Percentiles rank a stretch among this genome's conserved stretches.
Conservation (phyloP, 2,797 vertebrate species). For the Gallirallus australis region DNA sequence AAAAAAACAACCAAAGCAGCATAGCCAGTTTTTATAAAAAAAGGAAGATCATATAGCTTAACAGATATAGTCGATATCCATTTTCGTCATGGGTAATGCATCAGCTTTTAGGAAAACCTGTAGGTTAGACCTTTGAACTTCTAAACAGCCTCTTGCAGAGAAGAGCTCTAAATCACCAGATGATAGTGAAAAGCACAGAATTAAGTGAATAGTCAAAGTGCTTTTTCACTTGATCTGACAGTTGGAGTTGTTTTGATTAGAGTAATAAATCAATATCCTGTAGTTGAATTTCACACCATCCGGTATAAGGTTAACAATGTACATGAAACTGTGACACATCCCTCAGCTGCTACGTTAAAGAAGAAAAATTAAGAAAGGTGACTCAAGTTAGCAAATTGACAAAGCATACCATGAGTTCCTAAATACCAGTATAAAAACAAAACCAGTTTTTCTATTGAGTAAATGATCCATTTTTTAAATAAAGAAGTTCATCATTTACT, state of each 20-base stretch:
- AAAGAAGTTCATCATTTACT: background rate
- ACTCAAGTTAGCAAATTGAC: background rate
- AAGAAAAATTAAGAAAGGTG: background rate
- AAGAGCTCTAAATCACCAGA: background rate
- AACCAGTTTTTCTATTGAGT: background rate
- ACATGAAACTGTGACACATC: background rate
- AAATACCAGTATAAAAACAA: background rate
- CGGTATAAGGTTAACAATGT: background rate
- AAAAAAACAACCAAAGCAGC: background rate
- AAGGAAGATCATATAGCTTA: background rate
- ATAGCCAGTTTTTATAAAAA: background rate
- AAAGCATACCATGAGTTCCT: background rate
- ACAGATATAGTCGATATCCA: background rate
- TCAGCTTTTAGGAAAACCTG: background rate
- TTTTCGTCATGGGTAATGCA: background rate
- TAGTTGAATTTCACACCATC: slow-evolving; percentile 39
- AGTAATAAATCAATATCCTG: slow-evolving; percentile 30
- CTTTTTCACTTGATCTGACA: background rate
- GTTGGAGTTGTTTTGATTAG: background rate
- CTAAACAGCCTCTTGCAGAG: background rate
- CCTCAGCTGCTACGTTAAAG: background rate
- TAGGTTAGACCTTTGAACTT: background rate
- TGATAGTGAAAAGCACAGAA: background rate
- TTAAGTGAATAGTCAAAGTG: background rate
- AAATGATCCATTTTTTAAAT: background rate